Evolutionary conservation across 2,113 vertebrate genomes (phyloP), one percentile per base, ranked within the genome.

Genomic region (Astatoreochromis straeleni): DNA sequence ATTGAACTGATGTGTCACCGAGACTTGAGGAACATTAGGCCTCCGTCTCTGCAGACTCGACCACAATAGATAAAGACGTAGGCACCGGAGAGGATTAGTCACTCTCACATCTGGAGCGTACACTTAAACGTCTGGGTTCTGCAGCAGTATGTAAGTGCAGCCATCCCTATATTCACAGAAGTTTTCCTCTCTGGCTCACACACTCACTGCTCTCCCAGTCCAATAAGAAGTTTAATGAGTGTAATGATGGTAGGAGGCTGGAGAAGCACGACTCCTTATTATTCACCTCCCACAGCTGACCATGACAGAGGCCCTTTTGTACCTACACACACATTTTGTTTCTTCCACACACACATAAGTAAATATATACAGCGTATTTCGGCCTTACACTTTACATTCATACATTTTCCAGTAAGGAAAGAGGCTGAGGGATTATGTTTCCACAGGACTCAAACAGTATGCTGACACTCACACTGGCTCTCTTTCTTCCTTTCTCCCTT

Each of bases 1-100:
- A 96, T 95, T 94, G 94, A 96, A 94, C 91, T 91, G 94, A 94
- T 95, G 94, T 91, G 94, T 96, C 94, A 93, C 38, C 1, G 79
- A 90, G 90, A 87, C 84, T 85, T 84, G 73, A 88, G 68, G 90
- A 93, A 84, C 85, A 91, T 90, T 89, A 86, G 86, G 81, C 83
- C 45, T 81, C 65, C 55, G 45, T 94, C 92, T 94, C 85, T 11
- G 55, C 60, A 73, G 92, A 88, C 90, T 85, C 58, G 1, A 45
- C 81, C 83, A 83, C 85, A 85, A 86, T 24, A 84, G 87, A 94
- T 93, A 75, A 87, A 95, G 91, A 92, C 42, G 88, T 81, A 80
- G 51, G 51, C 80, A 53, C 82, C 16, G 14, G 54, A 35, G 83
- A 54, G 81, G 35, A 90, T 89, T 88, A 87, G 78, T 91, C 86